A percentile compares a stretch with the other conserved stretches of the same genome.
Conservation (phyloP, 2,113 vertebrate genomes). For the Vidua chalybeata region DNA sequence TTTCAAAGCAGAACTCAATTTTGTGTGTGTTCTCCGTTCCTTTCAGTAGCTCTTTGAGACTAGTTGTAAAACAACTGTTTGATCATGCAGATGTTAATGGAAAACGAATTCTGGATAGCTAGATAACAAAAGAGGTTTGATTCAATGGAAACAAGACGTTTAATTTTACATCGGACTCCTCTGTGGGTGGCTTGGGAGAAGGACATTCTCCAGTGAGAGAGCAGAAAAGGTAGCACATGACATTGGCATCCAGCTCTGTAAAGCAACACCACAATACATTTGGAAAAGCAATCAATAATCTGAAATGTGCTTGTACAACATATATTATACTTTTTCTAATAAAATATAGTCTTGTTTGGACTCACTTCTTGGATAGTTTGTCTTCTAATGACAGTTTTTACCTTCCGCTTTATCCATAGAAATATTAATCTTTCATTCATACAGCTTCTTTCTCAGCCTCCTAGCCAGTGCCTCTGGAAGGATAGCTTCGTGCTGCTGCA, state of each 20-base stretch:
- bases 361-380: not conserved
- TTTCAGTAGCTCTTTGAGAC: not conserved
- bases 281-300: not conserved
- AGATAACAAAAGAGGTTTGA: not conserved
- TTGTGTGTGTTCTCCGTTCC: rapidly evolving
- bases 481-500: not conserved
- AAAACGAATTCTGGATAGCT: not conserved
- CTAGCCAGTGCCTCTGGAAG: not conserved
- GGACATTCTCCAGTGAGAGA: not conserved
- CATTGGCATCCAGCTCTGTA: not conserved
- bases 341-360: not conserved
- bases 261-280: not conserved
- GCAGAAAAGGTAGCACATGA: not conserved
- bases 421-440: not conserved
- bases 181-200: not conserved
- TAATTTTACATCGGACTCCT: not conserved
- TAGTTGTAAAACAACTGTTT: not conserved
- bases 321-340: not conserved
- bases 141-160: not conserved
- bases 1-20: not conserved
- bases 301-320: not conserved
- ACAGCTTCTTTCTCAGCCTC: not conserved
- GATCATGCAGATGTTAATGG: not conserved
- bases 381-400: not conserved
- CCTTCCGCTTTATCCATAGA: not conserved